Percentiles rank a stretch among this genome's conserved stretches.
Evolutionary conservation across 2,888 invertebrate genomes (phyloP).

Genomic region (Coelogynopora nodosa): DNA sequence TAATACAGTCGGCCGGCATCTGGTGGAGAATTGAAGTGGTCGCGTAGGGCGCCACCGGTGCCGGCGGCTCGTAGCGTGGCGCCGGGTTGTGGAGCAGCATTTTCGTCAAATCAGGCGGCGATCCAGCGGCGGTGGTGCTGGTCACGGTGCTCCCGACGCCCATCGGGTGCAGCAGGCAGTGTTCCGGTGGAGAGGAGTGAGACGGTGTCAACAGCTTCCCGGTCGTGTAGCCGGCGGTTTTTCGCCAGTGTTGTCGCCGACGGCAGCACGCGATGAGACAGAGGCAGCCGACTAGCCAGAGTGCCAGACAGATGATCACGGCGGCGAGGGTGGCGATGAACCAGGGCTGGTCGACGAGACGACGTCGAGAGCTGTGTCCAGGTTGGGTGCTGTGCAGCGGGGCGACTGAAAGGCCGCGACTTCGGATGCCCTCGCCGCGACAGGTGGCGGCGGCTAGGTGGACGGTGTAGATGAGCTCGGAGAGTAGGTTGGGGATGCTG

Average conservation of each 20-base stretch:
- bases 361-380: neutral
- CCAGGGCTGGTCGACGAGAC: neutral
- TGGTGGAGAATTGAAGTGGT: slow-evolving; percentile 5
- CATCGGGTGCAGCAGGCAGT: neutral
- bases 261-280: neutral
- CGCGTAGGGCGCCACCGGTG: neutral
- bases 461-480: slow-evolving; percentile 33
- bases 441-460: slow-evolving; percentile 44
- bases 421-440: slow-evolving; percentile 44
- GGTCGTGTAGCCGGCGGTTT: neutral
- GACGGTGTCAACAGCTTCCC: neutral
- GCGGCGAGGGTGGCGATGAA: slow-evolving; percentile 16
- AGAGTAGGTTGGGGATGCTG: neutral
- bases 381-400: neutral
- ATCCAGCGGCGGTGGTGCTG: neutral
- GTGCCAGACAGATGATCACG: neutral
- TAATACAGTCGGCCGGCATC: neutral
- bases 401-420: neutral
- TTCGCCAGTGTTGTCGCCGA: neutral
- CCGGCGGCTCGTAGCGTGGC: neutral
- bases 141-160: neutral
- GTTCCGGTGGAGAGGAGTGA: neutral
- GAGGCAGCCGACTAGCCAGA: slow-evolving; percentile 18
- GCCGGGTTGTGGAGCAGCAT: neutral
- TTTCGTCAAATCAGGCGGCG: slow-evolving; percentile 9